phyloP scores from a whole-genome alignment of 2,888 invertebrate species.

The Chymomyza procnemis region DNA sequence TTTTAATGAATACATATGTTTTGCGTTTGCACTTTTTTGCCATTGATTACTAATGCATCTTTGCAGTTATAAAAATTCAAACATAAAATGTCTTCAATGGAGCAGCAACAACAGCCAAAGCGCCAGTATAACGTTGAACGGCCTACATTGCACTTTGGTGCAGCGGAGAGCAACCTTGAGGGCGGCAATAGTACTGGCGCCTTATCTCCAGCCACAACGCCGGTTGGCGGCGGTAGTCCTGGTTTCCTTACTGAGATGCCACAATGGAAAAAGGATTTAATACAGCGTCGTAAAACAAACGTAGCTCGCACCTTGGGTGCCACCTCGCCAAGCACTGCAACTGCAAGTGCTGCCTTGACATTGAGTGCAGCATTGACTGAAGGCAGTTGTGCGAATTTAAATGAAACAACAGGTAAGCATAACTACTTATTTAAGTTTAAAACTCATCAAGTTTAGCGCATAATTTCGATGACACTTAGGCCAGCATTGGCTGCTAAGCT shows the following conservation, averaged over 20 bases:
- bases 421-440: not conserved
- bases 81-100: constrained; percentile 42
- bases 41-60: not conserved
- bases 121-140: constrained; percentile 16
- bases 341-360: not conserved
- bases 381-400: no score
- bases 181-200: constrained; percentile 5
- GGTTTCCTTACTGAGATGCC: constrained; percentile 80
- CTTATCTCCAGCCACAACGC: constrained; percentile 18
- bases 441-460: no score
- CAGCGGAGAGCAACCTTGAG: constrained; percentile 13
- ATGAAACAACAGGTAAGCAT: not conserved
- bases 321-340: constrained; percentile 26
- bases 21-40: no score
- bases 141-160: constrained; percentile 28
- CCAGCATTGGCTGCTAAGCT: no score
- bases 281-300: constrained; percentile 82
- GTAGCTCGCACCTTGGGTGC: constrained; percentile 73
- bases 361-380: constrained; percentile 17
- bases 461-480: no score
- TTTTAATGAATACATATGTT: no score
- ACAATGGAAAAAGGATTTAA: constrained; percentile 91
- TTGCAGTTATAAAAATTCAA: not conserved
- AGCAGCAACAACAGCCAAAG: constrained; percentile 18
- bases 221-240: constrained; percentile 18